phyloP scores from a whole-genome alignment of 2,888 invertebrate species.

The Brenthis ino region DNA sequence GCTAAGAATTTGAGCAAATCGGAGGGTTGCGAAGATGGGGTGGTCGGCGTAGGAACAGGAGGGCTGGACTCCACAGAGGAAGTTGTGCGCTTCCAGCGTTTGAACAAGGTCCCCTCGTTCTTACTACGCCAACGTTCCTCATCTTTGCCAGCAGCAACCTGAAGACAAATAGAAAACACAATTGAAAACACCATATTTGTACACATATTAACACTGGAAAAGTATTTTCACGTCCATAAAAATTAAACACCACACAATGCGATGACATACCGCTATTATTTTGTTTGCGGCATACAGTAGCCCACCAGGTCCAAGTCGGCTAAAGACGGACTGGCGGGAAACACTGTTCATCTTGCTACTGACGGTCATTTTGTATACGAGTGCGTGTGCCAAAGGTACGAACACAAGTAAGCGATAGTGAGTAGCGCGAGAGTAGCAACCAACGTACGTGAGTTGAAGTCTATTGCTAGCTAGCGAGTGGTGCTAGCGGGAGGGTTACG shows the following conservation, averaged over 20 bases:
- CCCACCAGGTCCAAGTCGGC: constrained; percentile 76
- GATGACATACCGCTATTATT: constrained; percentile 78
- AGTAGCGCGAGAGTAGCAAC: constrained; percentile 58
- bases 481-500: constrained; percentile 69
- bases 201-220: constrained; percentile 50
- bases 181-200: constrained; percentile 61
- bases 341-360: constrained; percentile 81
- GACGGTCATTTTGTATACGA: constrained; percentile 72
- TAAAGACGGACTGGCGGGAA: constrained; percentile 75
- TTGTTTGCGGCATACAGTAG: constrained; percentile 77
- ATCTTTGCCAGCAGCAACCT: constrained; percentile 79
- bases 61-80: constrained; percentile 56
- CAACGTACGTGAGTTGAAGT: constrained; percentile 58
- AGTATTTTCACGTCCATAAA: constrained; percentile 45
- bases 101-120: constrained; percentile 74
- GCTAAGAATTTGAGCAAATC: constrained; percentile 88
- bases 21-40: constrained; percentile 65
- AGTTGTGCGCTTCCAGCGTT: constrained; percentile 70
- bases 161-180: constrained; percentile 70
- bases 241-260: constrained; percentile 54
- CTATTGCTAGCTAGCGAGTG: constrained; percentile 69
- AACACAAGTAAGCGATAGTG: constrained; percentile 62
- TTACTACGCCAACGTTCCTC: constrained; percentile 76
- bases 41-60: constrained; percentile 50
- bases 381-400: constrained; percentile 57